Conservation (phyloP, 2,888 invertebrate species). For the Chymomyza caudatula region DNA sequence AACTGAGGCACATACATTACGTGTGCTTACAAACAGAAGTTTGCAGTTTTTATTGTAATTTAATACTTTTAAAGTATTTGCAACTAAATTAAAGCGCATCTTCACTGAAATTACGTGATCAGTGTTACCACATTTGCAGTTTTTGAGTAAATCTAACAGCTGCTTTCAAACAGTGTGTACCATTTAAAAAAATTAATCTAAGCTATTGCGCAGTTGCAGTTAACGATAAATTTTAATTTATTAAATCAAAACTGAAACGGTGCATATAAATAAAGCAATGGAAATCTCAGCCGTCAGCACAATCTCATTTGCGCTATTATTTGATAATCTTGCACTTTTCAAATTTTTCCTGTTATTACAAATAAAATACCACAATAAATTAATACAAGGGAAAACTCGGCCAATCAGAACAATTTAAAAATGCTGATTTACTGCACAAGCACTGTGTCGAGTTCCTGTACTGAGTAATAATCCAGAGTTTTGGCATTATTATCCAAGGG, state of each 20-base stretch:
- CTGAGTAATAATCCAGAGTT: slow-evolving; percentile 89
- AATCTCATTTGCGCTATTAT: slow-evolving; percentile 41
- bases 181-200: not conserved
- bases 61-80: slow-evolving; percentile 40
- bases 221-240: slow-evolving; percentile 28
- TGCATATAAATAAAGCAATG: slow-evolving; percentile 22
- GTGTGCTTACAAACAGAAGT: slow-evolving; percentile 18
- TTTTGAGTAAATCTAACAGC: not conserved
- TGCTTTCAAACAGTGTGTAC: not conserved
- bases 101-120: not conserved
- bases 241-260: slow-evolving; percentile 37
- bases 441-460: slow-evolving; percentile 90
- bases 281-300: slow-evolving; percentile 34
- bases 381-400: slow-evolving; percentile 29
- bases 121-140: not conserved
- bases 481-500: slow-evolving; percentile 89
- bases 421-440: slow-evolving; percentile 80
- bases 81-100: slow-evolving; percentile 35
- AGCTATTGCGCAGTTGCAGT: slow-evolving; percentile 14
- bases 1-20: slow-evolving; percentile 28
- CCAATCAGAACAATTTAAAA: not conserved
- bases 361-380: slow-evolving; percentile 46
- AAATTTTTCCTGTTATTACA: slow-evolving; percentile 21
- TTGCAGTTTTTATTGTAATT: slow-evolving; percentile 31
- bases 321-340: slow-evolving; percentile 22